Base-by-base conservation (phyloP, 2,797 vertebrate genomes). In the Nannoperca obscura region DNA sequence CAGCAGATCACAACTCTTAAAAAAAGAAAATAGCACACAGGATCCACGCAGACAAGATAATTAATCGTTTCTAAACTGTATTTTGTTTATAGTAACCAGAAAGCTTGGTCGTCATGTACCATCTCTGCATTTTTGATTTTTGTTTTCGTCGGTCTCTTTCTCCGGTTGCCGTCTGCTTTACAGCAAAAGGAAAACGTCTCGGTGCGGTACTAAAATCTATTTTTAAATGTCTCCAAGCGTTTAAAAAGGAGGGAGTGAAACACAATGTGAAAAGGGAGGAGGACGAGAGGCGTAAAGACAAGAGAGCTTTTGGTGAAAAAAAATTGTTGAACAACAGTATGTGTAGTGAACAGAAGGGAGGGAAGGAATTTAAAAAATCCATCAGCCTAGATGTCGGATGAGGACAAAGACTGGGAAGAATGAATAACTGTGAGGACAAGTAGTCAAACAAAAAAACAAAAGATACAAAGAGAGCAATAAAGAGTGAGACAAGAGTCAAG, bases 321-420 rank as follows among this genome's bases (percentile, higher is more conserved):
- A 80, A 84, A 32, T 74, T 13, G 36, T 46, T 42, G 55, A 86
- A 86, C 79, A 84, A 81, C 74, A 69, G 79, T 38, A 19, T n/a
- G 69, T 46, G 73, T 55, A 61, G 72, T 63, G 78, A 86, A 84
- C 76, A 86, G 82, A 81, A 70, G 75, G 86, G 85, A 91, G 85
- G 79, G 59, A 59, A 86, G 82, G 90, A 88, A 92, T 90, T 85
- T 78, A 10, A 92, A 89, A 89, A 85, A 92, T 91, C 83, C 70
- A 68, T 76, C 76, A 83, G 87, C 64, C 72, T 30, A 34, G 40
- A 88, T 80, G 87, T 83, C 59, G 58, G 42, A 64, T 6, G 36
- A 87, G 75, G 81, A 87, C 70, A 74, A 84, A 64, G 65, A 73
- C 4, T 30, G 65, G 14, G n/a, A 61, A 46, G 72, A 53, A 72